Evolutionary conservation across 2,797 vertebrate genomes (phyloP).

Genomic region (Poeciliopsis infans): DNA sequence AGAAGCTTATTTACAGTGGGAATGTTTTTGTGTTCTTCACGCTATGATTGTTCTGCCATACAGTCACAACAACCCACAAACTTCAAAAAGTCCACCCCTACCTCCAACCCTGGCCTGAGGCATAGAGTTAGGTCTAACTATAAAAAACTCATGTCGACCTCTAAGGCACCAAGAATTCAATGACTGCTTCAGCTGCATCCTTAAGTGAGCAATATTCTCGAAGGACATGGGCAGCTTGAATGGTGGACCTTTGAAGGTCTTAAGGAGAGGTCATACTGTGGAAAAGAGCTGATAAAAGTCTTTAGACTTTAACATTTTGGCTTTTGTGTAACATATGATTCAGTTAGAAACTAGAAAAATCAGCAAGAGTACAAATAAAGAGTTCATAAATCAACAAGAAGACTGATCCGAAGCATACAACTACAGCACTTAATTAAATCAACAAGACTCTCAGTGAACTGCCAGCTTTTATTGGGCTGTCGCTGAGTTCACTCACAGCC

Average conservation of each 20-base stretch:
- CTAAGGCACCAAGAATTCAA: background rate
- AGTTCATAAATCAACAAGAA: constrained; percentile 33
- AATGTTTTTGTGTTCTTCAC: too few relatives aligned
- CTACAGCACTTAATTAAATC: constrained; percentile 55
- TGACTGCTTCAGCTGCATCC: background rate
- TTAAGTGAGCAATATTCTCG: background rate
- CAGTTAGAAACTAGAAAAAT: constrained; percentile 17
- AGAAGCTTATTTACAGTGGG: too few relatives aligned
- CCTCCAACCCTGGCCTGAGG: background rate
- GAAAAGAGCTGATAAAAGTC: background rate
- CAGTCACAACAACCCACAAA: too few relatives aligned
- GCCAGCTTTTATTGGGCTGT: constrained; percentile 38
- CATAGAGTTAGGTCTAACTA: background rate
- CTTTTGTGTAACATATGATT: background rate
- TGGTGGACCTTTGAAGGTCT: background rate
- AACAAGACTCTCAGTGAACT: constrained; percentile 42
- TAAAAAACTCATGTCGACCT: background rate
- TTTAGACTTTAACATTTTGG: background rate
- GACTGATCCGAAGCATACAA: constrained; percentile 18
- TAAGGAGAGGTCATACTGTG: background rate
- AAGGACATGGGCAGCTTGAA: background rate
- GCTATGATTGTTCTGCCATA: too few relatives aligned
- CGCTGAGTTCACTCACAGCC: constrained; percentile 55
- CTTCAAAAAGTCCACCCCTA: too few relatives aligned
- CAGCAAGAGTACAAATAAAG: constrained; percentile 23